Evolutionary conservation across 2,797 vertebrate genomes (phyloP).

Genomic region (Pangasius macronema): DNA sequence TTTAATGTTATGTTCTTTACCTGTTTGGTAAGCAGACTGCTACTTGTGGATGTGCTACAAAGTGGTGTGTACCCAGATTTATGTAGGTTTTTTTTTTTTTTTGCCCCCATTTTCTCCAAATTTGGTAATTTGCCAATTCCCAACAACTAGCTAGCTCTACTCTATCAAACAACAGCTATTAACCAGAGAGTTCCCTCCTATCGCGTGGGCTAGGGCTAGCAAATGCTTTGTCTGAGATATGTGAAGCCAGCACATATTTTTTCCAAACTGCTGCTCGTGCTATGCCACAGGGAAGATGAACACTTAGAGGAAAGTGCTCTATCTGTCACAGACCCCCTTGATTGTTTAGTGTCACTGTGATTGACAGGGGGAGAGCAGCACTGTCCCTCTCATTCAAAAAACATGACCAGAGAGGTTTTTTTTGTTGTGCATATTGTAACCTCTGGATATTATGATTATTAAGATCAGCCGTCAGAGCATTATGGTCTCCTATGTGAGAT

Average conservation of each 20-base stretch:
- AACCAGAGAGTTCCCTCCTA: neutral
- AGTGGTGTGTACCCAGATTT: neutral
- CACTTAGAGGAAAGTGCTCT: neutral
- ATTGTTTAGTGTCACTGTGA: conserved; percentile 3
- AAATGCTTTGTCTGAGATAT: too few species aligned
- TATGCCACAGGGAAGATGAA: neutral
- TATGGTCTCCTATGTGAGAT: neutral
- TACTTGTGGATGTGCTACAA: conserved; percentile 1
- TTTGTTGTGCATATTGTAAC: neutral
- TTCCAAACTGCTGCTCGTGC: neutral
- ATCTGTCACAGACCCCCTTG: neutral
- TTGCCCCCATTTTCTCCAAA: neutral
- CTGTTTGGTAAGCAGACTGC: neutral
- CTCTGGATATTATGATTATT: neutral
- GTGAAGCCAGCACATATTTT: neutral
- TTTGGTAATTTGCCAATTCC: neutral
- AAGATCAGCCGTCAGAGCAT: neutral
- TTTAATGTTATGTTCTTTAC: neutral
- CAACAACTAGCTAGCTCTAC: neutral
- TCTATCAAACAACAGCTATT: neutral
- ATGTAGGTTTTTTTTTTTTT: neutral
- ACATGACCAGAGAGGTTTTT: neutral
- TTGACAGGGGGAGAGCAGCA: neutral
- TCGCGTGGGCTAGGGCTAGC: neutral
- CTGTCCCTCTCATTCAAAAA: neutral